These are phyloP conservation scores for Albula goreensis DNA, from an alignment of 2,113 vertebrate genomes.

Conservation along the genomic window DNA sequence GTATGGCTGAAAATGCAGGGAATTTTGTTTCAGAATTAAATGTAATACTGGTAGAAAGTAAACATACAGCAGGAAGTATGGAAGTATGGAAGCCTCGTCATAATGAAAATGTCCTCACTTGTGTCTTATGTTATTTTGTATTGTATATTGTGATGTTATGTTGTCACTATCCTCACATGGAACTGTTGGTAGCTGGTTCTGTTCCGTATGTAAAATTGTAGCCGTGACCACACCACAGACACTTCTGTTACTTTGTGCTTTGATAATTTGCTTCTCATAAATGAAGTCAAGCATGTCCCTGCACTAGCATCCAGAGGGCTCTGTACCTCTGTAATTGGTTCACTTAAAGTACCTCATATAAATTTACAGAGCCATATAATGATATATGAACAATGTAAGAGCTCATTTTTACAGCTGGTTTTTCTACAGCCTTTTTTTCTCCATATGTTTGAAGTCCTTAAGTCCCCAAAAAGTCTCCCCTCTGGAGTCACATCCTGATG, in stretches of 20 bases:
- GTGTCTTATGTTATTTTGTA: too few species aligned
- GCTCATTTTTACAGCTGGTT: background rate
- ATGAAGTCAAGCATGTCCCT: background rate
- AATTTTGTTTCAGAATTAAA: too few species aligned
- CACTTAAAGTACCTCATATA: background rate
- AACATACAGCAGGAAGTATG: too few species aligned
- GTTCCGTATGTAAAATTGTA: background rate
- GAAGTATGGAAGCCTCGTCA: too few species aligned
- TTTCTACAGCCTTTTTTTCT: background rate
- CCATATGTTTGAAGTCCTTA: background rate
- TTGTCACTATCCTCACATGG: too few species aligned
- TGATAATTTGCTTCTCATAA: background rate
- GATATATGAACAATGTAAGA: background rate
- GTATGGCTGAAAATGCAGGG: too few species aligned
- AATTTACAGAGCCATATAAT: background rate
- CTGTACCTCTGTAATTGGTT: background rate
- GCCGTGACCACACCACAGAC: background rate
- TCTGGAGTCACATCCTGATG: background rate
- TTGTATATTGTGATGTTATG: too few species aligned
- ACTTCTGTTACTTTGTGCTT: background rate
- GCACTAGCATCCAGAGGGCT: background rate
- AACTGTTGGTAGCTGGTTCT: background rate
- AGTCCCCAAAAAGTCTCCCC: background rate
- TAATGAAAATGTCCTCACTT: too few species aligned
- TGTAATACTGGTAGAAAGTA: too few species aligned